Evolutionary conservation across 2,888 invertebrate genomes (phyloP).

Genomic region (Drosophila cognata): DNA sequence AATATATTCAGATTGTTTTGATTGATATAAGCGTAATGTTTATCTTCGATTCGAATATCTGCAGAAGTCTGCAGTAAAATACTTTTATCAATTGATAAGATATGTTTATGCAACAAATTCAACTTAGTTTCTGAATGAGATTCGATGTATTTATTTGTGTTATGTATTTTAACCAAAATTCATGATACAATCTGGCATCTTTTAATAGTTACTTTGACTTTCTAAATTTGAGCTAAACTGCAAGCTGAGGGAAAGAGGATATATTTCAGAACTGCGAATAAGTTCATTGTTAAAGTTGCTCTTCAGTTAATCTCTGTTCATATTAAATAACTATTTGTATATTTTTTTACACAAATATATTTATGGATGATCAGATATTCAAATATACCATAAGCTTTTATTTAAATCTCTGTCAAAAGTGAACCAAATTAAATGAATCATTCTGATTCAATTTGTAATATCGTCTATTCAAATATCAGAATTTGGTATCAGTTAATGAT

Average conservation of each 20-base stretch:
- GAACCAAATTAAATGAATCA: neutral
- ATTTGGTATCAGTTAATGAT: neutral
- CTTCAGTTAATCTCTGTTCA: accelerated
- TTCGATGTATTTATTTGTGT: neutral
- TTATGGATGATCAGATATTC: neutral
- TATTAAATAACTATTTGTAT: too few relatives aligned
- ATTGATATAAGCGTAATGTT: neutral
- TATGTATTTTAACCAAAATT: neutral
- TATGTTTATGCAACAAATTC: neutral
- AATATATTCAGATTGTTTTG: neutral
- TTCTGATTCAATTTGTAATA: neutral
- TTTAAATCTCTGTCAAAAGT: too few relatives aligned
- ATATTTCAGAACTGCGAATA: neutral
- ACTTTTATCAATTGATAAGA: neutral
- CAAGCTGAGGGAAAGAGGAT: too few relatives aligned
- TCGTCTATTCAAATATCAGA: neutral
- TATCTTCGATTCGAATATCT: neutral
- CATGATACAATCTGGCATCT: neutral
- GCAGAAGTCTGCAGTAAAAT: neutral
- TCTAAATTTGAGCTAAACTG: neutral
- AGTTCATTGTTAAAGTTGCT: too few relatives aligned
- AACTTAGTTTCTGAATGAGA: neutral
- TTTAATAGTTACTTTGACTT: neutral
- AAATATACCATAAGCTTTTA: accelerated
- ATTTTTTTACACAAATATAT: neutral